These are phyloP conservation scores for Parotia lawesii DNA, from an alignment of 2,113 vertebrate genomes.

Conservation along the genomic window DNA sequence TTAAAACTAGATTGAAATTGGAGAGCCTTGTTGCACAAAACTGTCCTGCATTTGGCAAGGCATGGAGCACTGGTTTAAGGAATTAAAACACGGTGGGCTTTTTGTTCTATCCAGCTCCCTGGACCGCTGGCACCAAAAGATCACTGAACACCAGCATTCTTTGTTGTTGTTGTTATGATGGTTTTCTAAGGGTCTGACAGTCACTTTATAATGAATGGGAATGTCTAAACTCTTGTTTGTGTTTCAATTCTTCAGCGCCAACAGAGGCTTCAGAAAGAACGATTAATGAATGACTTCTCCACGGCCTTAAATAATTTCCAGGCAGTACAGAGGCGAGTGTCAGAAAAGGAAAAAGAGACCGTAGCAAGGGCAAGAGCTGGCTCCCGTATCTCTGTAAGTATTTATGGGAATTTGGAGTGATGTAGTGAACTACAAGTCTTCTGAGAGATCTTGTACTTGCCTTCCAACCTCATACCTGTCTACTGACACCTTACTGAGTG, in stretches of 20 bases:
- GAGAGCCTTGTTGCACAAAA: background rate
- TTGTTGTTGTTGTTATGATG: background rate
- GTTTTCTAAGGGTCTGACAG: background rate
- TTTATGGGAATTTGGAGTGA: background rate
- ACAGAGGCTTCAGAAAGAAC: constrained; percentile 92
- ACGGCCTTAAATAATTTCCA: constrained; percentile 92
- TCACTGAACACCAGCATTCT: background rate
- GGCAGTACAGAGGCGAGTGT: constrained; percentile 85
- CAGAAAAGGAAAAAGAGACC: constrained; percentile 90
- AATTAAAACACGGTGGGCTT: background rate
- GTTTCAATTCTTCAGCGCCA: constrained; percentile 80
- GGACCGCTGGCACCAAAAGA: background rate
- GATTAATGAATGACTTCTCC: constrained; percentile 96
- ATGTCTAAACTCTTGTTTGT: background rate
- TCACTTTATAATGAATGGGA: background rate
- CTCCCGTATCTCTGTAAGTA: constrained; percentile 87
- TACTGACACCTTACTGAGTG: background rate
- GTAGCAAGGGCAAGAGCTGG: constrained; percentile 88
- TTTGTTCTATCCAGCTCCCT: background rate
- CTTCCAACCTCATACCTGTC: background rate
- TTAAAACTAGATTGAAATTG: background rate
- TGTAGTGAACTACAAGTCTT: background rate
- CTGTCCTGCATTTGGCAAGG: background rate
- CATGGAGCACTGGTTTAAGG: background rate
- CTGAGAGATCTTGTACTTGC: background rate